Conservation (phyloP, 2,888 invertebrate species). For the Eueremaeus valkanovi region DNA sequence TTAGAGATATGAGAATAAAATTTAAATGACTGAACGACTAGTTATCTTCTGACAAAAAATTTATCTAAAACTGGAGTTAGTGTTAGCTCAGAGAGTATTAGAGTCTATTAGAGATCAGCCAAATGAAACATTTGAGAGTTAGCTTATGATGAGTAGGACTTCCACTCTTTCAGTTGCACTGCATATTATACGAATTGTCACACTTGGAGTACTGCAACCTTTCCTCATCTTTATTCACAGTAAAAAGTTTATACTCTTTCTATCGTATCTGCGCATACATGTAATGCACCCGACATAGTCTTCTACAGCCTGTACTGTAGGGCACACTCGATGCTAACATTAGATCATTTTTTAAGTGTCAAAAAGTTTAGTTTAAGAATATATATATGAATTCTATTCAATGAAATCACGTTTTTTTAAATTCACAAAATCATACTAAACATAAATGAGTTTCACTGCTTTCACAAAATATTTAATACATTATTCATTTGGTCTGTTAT, state of each 20-base stretch:
- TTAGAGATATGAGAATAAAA: neutral
- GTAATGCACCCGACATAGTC: neutral
- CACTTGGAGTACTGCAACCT: neutral
- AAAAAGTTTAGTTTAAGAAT: too few species aligned
- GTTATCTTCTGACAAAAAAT: neutral
- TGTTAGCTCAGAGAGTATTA: neutral
- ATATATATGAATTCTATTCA: too few species aligned
- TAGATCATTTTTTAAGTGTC: too few species aligned
- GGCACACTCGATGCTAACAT: too few species aligned
- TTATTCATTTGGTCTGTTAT: too few species aligned
- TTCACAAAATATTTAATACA: too few species aligned
- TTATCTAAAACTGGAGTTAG: slow-evolving; percentile 2
- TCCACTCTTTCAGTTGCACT: neutral
- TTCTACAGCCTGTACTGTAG: too few species aligned
- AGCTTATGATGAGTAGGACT: neutral
- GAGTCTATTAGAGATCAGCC: slow-evolving; percentile 17
- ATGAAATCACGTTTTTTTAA: too few species aligned
- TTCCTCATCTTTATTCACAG: neutral
- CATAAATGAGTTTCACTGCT: too few species aligned
- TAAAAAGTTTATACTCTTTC: neutral
- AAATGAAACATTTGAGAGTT: neutral
- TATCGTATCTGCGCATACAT: slow-evolving; percentile 1
- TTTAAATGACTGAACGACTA: neutral
- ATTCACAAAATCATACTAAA: too few species aligned
- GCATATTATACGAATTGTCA: slow-evolving; percentile 6